Base-by-base conservation (phyloP, 1,140 invertebrate genomes). In the Riptortus pedestris region DNA sequence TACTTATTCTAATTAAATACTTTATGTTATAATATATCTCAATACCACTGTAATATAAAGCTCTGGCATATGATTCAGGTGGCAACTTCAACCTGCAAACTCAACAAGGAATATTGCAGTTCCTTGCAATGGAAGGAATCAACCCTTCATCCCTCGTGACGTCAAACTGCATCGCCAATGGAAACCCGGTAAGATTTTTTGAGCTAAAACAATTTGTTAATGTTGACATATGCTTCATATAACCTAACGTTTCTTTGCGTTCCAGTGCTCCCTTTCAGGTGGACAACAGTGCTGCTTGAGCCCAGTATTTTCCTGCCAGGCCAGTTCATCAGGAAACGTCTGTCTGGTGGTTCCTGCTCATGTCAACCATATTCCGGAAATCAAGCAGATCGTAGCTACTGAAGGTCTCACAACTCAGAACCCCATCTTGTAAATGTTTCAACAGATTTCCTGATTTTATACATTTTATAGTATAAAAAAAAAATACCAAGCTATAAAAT, bases 131-230 rank as follows among this genome's bases (percentile, higher is more conserved):
- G 29, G 59, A 60, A 26, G 18, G 43, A 18, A 60, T 60, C 59
- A 45, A 31, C n/a, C 29, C 59, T 20, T 43, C 22, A 11, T 20
- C 28, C 28, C 18, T 60, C 18, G 59, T 60, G 18, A 60, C 59
- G 2, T 43, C 59, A 5, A 60, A 60, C 33, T 60, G 59, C 20
- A 60, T 60, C 59, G 20, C 33, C 29, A 60, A 60, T 33, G 59
- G 59, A 43, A 60, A 60, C n/a, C 18, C 31, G 7, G 59, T 60
- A 20, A 60, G 59, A 38, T 5, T 14, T 14, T 38, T 14, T 38
- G 31, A 38, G 5, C 14, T 38, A 38, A 38, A 38, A 5, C n/a
- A n/a, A n/a, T n/a, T n/a, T 7, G 5, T 38, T 38, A 38, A 38
- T 38, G 31, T 7, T 38, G 14, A 38, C 31, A 5, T 38, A 7